Evolutionary conservation across 2,888 invertebrate genomes (phyloP).

Genomic region (Andrena marginata): DNA sequence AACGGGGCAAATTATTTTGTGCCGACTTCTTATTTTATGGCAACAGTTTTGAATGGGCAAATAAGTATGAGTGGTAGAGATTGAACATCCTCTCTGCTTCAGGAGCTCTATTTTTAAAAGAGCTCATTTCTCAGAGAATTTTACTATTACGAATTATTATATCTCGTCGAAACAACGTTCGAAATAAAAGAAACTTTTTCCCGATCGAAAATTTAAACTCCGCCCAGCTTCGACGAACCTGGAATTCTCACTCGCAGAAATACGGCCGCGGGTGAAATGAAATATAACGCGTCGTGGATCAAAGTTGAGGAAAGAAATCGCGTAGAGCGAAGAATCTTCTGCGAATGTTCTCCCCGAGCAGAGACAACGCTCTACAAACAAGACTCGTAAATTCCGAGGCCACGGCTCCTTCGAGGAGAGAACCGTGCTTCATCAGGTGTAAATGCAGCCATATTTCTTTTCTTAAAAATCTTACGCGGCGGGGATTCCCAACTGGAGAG

Average conservation of each 20-base stretch:
- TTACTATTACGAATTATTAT: too few species aligned
- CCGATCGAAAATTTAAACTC: not conserved
- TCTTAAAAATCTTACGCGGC: slow-evolving; percentile 46
- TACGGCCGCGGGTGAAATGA: slow-evolving; percentile 16
- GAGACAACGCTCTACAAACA: slow-evolving; percentile 70
- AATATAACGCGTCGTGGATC: slow-evolving; percentile 34
- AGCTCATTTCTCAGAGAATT: too few species aligned
- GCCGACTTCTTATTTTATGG: too few species aligned
- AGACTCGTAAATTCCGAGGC: slow-evolving; percentile 76
- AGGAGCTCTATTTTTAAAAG: too few species aligned
- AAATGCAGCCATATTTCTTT: slow-evolving; percentile 67
- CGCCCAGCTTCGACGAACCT: not conserved
- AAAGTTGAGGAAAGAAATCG: slow-evolving; percentile 16
- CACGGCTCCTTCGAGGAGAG: slow-evolving; percentile 56
- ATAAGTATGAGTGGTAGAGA: too few species aligned
- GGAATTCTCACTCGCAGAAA: not conserved
- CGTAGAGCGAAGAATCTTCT: slow-evolving; percentile 57
- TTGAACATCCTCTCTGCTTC: too few species aligned
- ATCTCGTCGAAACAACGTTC: too few species aligned
- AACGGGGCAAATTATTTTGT: too few species aligned
- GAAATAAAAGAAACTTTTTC: not conserved
- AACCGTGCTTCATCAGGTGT: slow-evolving; percentile 73
- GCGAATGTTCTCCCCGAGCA: slow-evolving; percentile 47
- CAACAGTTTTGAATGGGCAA: too few species aligned
- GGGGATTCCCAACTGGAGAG: not conserved